Evolutionary conservation across 2,113 vertebrate species (phyloP).

Genomic region (Rhinolophus ferrumequinum): DNA sequence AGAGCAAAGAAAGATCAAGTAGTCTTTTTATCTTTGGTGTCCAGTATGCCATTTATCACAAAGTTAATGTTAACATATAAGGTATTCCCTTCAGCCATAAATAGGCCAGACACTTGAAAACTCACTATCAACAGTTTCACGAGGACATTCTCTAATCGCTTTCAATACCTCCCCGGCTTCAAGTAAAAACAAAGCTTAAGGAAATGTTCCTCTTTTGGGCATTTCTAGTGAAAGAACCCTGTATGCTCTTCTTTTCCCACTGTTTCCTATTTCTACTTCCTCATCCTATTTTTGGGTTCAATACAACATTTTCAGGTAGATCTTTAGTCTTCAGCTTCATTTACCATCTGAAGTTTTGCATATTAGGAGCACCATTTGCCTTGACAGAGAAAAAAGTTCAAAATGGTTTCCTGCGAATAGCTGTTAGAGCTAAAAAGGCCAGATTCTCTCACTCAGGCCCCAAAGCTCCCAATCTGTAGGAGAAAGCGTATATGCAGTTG

Average conservation of each 20-base stretch:
- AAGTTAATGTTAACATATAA: conserved; percentile 38
- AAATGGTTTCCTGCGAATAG: background rate
- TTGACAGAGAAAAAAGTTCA: background rate
- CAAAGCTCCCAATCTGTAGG: background rate
- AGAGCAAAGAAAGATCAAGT: background rate
- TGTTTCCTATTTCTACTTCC: conserved; percentile 21
- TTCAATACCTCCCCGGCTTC: background rate
- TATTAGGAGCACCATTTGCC: background rate
- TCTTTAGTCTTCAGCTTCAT: background rate
- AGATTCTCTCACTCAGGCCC: background rate
- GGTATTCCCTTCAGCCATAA: conserved; percentile 54
- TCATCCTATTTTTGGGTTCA: background rate
- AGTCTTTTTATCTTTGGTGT: conserved; percentile 14
- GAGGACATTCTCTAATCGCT: background rate
- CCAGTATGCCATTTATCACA: conserved; percentile 21
- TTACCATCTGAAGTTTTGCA: background rate
- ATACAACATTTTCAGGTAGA: background rate
- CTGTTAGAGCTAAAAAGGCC: background rate
- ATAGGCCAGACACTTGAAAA: conserved; percentile 31
- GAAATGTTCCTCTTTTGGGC: background rate
- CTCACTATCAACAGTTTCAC: background rate
- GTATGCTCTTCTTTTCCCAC: background rate
- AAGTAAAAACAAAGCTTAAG: background rate
- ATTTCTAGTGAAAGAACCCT: background rate
- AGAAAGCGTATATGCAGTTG: background rate